phyloP scores from a whole-genome alignment of 2,888 invertebrate genomes.

The Seira sanloemensis region DNA sequence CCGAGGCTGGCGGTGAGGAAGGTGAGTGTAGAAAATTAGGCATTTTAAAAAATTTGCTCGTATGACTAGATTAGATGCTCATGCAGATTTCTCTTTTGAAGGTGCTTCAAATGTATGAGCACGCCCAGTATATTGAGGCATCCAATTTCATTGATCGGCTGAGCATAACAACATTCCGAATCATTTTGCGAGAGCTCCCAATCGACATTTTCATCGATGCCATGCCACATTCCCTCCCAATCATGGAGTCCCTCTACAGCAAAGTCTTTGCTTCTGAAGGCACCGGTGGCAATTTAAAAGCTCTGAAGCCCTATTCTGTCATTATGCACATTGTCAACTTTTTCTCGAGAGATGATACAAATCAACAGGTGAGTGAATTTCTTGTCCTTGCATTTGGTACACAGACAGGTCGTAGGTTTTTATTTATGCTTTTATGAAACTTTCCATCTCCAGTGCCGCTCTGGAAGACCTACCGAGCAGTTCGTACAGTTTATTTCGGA shows the following conservation, averaged over 20 bases:
- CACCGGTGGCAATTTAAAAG: slow-evolving; percentile 76
- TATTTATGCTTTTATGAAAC: slow-evolving; percentile 27
- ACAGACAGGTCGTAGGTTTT: no score
- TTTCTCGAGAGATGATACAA: slow-evolving; percentile 76
- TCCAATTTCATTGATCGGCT: slow-evolving; percentile 88
- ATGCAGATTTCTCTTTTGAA: slow-evolving; percentile 57
- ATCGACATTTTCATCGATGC: slow-evolving; percentile 92
- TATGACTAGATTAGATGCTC: no score
- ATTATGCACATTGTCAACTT: slow-evolving; percentile 91
- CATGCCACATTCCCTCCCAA: slow-evolving; percentile 89
- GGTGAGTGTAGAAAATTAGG: no score
- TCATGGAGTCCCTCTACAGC: slow-evolving; percentile 87
- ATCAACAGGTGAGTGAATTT: slow-evolving; percentile 45
- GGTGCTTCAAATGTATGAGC: slow-evolving; percentile 89
- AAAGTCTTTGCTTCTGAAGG: slow-evolving; percentile 77
- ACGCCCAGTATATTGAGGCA: slow-evolving; percentile 92
- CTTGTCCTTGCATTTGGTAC: slow-evolving; percentile 17
- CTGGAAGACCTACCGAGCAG: slow-evolving; percentile 54
- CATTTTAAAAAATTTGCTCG: no score
- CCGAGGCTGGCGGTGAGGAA: slow-evolving; percentile 78
- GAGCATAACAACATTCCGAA: slow-evolving; percentile 87
- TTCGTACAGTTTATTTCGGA: slow-evolving; percentile 75
- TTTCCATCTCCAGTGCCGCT: slow-evolving; percentile 27
- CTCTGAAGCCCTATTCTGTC: slow-evolving; percentile 83
- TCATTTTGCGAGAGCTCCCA: slow-evolving; percentile 83